Evolutionary conservation across 2,797 vertebrate genomes (phyloP).

Genomic region (Parauchenoglanis punctatus): DNA sequence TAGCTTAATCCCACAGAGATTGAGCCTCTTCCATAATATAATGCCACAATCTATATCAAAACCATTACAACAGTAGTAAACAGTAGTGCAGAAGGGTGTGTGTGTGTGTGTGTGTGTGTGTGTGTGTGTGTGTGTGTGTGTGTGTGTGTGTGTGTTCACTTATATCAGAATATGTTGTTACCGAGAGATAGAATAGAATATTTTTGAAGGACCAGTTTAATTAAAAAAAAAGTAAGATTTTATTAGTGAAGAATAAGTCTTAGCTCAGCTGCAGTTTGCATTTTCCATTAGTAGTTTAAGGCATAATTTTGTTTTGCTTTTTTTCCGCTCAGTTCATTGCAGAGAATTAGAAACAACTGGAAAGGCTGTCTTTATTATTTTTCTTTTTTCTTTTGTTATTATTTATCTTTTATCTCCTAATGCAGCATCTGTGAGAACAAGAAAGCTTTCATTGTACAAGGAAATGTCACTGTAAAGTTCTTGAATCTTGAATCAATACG

Average conservation of each 20-base stretch:
- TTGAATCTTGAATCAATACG: not conserved
- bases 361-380: not conserved
- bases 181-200: not conserved
- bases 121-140: not conserved
- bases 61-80: conserved; percentile 42
- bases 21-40: conserved; percentile 54
- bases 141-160: not conserved
- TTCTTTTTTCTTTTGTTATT: not conserved
- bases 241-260: conserved; percentile 15
- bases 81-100: conserved; percentile 13
- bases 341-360: not conserved
- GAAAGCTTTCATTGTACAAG: not conserved
- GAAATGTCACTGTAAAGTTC: not conserved
- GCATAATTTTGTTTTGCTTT: not conserved
- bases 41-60: conserved; percentile 47
- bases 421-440: not conserved
- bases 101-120: conserved; percentile 1
- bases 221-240: not conserved
- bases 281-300: conserved; percentile 23
- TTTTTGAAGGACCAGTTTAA: not conserved
- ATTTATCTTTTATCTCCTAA: conserved; percentile 27
- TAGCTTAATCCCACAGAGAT: conserved; percentile 55
- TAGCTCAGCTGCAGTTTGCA: not conserved
- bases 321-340: not conserved
- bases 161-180: conserved; percentile 4